Percentiles rank a stretch among this genome's conserved stretches.
Evolutionary conservation across 2,888 invertebrate genomes (phyloP).

Genomic region (Sceliomorpha sp.): DNA sequence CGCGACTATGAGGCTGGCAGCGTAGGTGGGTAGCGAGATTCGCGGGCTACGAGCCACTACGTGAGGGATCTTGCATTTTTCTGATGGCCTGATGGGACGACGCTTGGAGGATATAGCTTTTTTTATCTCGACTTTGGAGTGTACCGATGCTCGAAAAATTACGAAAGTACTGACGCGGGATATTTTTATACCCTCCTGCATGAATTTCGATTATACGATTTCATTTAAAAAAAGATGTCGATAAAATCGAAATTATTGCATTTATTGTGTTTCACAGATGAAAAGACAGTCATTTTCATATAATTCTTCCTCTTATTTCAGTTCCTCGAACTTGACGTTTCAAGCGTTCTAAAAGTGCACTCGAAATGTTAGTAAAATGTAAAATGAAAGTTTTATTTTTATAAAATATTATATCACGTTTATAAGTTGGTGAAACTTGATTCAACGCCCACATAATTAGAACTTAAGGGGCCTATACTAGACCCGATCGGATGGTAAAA

Average conservation of each 20-base stretch:
- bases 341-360: too few relatives aligned
- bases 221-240: background rate
- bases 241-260: too few relatives aligned
- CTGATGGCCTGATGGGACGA: slow-evolving; percentile 17
- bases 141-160: slow-evolving; percentile 15
- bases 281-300: background rate
- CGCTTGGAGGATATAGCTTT: slow-evolving; percentile 17
- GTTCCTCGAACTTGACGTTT: too few relatives aligned
- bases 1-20: slow-evolving; percentile 48
- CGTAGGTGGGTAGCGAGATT: slow-evolving; percentile 25
- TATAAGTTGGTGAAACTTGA: too few relatives aligned
- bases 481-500: too few relatives aligned
- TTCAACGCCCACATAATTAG: too few relatives aligned
- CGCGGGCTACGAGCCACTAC: slow-evolving; percentile 38
- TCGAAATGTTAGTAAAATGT: too few relatives aligned
- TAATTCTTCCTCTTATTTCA: too few relatives aligned
- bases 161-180: slow-evolving; percentile 15
- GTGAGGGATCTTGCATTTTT: slow-evolving; percentile 34
- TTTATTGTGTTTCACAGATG: background rate
- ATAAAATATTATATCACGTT: too few relatives aligned
- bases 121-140: slow-evolving; percentile 22
- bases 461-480: too few relatives aligned
- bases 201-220: slow-evolving; percentile 18
- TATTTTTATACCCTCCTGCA: slow-evolving; percentile 8
- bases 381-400: too few relatives aligned